Evolutionary conservation across 2,797 vertebrate genomes (phyloP).

Genomic region (Chanos chanos): DNA sequence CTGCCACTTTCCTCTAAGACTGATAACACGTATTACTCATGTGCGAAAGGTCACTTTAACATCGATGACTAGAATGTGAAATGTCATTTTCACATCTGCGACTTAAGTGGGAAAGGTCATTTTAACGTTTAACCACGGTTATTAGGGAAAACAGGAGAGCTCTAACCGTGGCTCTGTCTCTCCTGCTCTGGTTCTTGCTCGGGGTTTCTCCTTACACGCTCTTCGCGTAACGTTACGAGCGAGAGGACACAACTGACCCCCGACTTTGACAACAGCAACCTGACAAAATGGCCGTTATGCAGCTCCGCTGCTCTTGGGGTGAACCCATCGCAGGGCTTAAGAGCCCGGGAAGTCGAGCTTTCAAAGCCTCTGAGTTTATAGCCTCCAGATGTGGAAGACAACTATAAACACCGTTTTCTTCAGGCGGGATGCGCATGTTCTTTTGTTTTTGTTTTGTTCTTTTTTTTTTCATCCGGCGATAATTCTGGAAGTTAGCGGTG

Average conservation of each 20-base stretch:
- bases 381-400: conserved; percentile 47
- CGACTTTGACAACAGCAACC: neutral
- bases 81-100: too few relatives aligned
- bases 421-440: neutral
- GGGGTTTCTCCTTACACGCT: neutral
- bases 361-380: too few relatives aligned
- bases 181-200: neutral
- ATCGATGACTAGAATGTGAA: too few relatives aligned
- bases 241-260: too few relatives aligned
- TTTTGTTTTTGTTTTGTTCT: conserved; percentile 9
- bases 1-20: too few relatives aligned
- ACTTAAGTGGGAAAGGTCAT: neutral
- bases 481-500: too few relatives aligned
- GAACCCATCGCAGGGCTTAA: conserved; percentile 9
- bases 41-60: too few relatives aligned
- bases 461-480: neutral
- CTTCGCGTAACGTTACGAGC: too few relatives aligned
- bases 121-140: neutral
- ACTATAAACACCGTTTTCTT: conserved; percentile 34
- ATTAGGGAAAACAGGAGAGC: too few relatives aligned
- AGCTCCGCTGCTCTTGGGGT: conserved; percentile 22
- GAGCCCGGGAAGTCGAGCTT: neutral
- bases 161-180: too few relatives aligned
- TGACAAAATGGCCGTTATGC: neutral
- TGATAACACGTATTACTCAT: too few relatives aligned